Conservation (phyloP, 2,797 vertebrate species). For the Miichthys miiuy region DNA sequence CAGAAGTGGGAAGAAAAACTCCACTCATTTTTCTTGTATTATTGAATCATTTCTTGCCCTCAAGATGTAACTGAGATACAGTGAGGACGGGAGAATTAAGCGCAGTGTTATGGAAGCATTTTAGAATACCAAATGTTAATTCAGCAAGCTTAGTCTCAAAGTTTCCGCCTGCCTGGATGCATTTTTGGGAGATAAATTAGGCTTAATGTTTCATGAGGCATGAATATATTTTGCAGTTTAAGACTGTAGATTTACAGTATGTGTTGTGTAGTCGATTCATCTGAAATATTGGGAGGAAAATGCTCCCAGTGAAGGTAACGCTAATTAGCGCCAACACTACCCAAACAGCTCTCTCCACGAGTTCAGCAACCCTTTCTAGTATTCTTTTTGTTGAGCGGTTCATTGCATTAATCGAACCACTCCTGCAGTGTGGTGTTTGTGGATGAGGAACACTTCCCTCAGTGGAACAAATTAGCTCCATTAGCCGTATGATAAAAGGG, state of each 20-base stretch:
- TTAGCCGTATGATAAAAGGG: slow-evolving; percentile 75
- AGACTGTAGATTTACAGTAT: slow-evolving; percentile 51
- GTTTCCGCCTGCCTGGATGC: slow-evolving; percentile 42
- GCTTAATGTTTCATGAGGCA: slow-evolving; percentile 44
- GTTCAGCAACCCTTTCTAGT: slow-evolving; percentile 63
- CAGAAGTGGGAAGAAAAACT: slow-evolving; percentile 63
- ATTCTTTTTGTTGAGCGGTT: slow-evolving; percentile 68
- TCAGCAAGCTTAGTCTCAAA: slow-evolving; percentile 57
- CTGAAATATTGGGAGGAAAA: slow-evolving; percentile 60
- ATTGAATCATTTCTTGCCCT: slow-evolving; percentile 77
- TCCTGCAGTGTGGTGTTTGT: slow-evolving; percentile 73
- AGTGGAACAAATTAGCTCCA: slow-evolving; percentile 81
- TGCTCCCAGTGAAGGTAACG: slow-evolving; percentile 49
- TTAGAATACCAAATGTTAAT: slow-evolving; percentile 78
- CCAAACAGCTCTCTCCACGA: slow-evolving; percentile 54
- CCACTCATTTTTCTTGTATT: slow-evolving; percentile 68
- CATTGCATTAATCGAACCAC: slow-evolving; percentile 69
- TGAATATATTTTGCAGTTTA: slow-evolving; percentile 54
- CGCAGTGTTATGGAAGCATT: slow-evolving; percentile 53
- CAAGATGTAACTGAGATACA: slow-evolving; percentile 57
- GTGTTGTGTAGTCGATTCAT: slow-evolving; percentile 56
- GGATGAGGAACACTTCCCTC: slow-evolving; percentile 74
- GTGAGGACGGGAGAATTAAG: slow-evolving; percentile 29
- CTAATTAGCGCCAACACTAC: slow-evolving; percentile 71
- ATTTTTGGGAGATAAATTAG: slow-evolving; percentile 35